Evolutionary conservation across 1,140 invertebrate genomes (phyloP).

Genomic region (Dreissena polymorpha): DNA sequence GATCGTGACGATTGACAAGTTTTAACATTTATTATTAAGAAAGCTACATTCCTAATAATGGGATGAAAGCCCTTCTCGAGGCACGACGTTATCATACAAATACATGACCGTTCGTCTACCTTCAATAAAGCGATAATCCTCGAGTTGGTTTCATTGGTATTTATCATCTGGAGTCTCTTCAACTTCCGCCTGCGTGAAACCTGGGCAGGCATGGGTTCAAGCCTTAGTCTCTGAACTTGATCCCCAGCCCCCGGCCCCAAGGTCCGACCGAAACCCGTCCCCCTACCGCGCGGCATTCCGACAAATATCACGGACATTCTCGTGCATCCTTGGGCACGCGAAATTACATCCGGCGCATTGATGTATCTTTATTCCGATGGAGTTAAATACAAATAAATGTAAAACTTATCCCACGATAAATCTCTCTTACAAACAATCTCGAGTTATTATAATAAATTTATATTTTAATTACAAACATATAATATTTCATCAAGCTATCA

Average conservation of each 20-base stretch:
- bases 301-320: slow-evolving; percentile 22
- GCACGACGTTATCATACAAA: too few species aligned
- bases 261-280: neutral
- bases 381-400: neutral
- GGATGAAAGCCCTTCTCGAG: too few species aligned
- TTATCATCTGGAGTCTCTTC: slow-evolving; percentile 16
- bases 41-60: too few species aligned
- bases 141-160: slow-evolving; percentile 27
- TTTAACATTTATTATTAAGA: too few species aligned
- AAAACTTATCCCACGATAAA: too few species aligned
- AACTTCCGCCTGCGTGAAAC: slow-evolving; percentile 13
- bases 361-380: neutral
- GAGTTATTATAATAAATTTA: too few species aligned
- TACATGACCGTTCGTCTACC: slow-evolving; percentile 3
- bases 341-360: neutral
- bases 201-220: slow-evolving; percentile 27
- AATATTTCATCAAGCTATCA: too few species aligned
- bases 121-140: slow-evolving; percentile 43
- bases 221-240: neutral
- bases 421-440: too few species aligned
- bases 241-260: neutral
- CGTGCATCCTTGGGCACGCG: neutral
- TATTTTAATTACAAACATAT: too few species aligned
- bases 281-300: slow-evolving; percentile 8
- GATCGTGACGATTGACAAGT: too few species aligned